Conservation (phyloP, 2,888 invertebrate genomes). For the Ophion obscuratus region DNA sequence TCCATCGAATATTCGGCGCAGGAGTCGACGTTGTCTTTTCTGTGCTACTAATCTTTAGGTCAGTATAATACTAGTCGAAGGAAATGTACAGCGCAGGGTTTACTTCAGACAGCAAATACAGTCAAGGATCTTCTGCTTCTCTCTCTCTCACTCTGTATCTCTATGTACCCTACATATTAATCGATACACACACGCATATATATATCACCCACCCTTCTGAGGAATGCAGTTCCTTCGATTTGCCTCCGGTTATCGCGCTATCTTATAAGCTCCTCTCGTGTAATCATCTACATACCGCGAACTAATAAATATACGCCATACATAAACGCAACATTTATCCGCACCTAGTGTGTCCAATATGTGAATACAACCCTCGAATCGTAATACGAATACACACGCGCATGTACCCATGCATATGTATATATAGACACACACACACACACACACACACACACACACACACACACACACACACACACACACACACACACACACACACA, state of each 20-base stretch:
- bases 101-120: slow-evolving; percentile 38
- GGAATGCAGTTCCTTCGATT: slow-evolving; percentile 69
- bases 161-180: slow-evolving; percentile 38
- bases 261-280: slow-evolving; percentile 62
- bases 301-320: slow-evolving; percentile 59
- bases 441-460: too few species aligned
- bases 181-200: neutral
- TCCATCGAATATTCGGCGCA: neutral
- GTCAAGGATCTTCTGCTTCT: slow-evolving; percentile 54
- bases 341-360: slow-evolving; percentile 22
- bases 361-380: neutral
- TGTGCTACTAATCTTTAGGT: slow-evolving; percentile 77
- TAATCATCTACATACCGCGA: slow-evolving; percentile 60
- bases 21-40: slow-evolving; percentile 40
- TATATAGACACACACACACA: too few species aligned
- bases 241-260: slow-evolving; percentile 47
- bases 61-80: slow-evolving; percentile 75
- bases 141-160: slow-evolving; percentile 35
- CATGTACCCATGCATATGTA: too few species aligned
- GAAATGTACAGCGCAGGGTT: slow-evolving; percentile 53
- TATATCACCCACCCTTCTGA: slow-evolving; percentile 49
- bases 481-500: too few species aligned
- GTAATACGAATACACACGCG: too few species aligned
- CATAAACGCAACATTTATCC: slow-evolving; percentile 54
- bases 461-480: too few species aligned